Evolutionary conservation across 1,140 invertebrate genomes (phyloP).

Genomic region (Euborellia annulipes): DNA sequence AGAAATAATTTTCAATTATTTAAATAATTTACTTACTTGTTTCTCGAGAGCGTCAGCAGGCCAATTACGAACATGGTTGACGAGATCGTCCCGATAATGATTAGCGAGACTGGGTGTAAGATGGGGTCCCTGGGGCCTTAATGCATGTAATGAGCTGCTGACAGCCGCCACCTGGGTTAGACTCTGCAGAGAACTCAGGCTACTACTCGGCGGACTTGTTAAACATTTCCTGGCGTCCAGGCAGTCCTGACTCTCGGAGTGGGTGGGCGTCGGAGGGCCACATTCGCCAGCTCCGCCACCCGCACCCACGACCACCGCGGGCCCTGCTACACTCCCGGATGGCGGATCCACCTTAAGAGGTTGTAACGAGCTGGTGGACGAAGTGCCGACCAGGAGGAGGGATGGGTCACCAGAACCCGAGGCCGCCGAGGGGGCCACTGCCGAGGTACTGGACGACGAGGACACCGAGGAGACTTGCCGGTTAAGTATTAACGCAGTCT

Average conservation of each 20-base stretch:
- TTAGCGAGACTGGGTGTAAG: conserved; percentile 79
- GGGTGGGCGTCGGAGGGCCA: conserved; percentile 50
- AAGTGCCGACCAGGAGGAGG: conserved; percentile 5
- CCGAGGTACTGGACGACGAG: background rate
- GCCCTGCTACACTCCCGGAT: conserved; percentile 23
- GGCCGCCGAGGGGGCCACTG: too few species aligned
- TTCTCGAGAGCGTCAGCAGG: conserved; percentile 82
- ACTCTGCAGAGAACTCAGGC: conserved; percentile 35
- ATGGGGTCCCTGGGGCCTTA: conserved; percentile 36
- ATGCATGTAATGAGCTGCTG: conserved; percentile 31
- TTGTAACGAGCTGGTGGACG: conserved; percentile 3
- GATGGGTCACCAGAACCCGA: conserved; percentile 5
- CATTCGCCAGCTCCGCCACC: conserved; percentile 23
- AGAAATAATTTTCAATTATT: background rate
- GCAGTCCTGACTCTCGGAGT: conserved; percentile 49
- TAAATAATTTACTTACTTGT: conserved; percentile 46
- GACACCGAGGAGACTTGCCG: conserved; percentile 26
- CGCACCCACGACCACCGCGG: too few species aligned
- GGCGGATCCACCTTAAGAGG: conserved; percentile 39
- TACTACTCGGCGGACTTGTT: conserved; percentile 28
- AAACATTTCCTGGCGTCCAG: conserved; percentile 39
- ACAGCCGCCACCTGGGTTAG: conserved; percentile 32
- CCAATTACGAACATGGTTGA: conserved; percentile 81
- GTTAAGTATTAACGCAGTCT: conserved; percentile 36
- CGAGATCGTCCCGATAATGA: conserved; percentile 80